These are phyloP conservation scores for Rhinogobio ventralis DNA, from an alignment of 2,797 vertebrate species.

Conservation along the genomic window DNA sequence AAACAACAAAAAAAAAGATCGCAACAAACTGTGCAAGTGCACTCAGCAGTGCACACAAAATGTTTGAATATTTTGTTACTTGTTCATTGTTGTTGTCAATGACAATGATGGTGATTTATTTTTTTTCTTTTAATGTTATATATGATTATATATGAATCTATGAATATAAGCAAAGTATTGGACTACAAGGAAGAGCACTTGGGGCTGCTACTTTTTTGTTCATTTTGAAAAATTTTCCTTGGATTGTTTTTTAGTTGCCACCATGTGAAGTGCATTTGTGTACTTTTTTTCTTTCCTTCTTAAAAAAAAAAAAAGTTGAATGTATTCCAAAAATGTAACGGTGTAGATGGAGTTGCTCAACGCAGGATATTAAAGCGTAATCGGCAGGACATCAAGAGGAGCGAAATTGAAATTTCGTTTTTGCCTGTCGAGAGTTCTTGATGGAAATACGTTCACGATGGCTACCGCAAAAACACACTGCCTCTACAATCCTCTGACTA, in stretches of 20 bases:
- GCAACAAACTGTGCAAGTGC: conserved; percentile 82
- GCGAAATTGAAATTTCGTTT: conserved; percentile 62
- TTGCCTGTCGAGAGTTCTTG: conserved; percentile 65
- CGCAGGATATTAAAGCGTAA: conserved; percentile 78
- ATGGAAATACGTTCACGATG: conserved; percentile 68
- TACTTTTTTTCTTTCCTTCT: conserved; percentile 72
- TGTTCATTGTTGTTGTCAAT: conserved; percentile 83
- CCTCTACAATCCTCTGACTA: conserved; percentile 81
- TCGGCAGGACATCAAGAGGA: conserved; percentile 69
- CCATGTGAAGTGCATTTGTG: conserved; percentile 81
- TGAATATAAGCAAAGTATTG: conserved; percentile 85
- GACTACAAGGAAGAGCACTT: conserved; percentile 85
- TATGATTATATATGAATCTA: conserved; percentile 80
- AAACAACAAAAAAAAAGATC: conserved; percentile 50
- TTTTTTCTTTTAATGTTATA: conserved; percentile 73
- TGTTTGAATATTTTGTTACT: conserved; percentile 85
- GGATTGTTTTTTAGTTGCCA: conserved; percentile 76
- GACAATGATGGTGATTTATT: conserved; percentile 75
- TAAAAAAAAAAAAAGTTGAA: conserved; percentile 77
- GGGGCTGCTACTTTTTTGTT: conserved; percentile 84
- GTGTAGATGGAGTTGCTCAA: conserved; percentile 75
- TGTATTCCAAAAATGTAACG: conserved; percentile 83
- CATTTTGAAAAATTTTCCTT: conserved; percentile 68
- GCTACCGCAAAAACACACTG: conserved; percentile 83
- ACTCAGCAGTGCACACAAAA: conserved; percentile 77